Evolutionary conservation across 2,888 invertebrate species (phyloP), one percentile per base, ranked within the genome.

Genomic region (Dryocosmus kuriphilus): DNA sequence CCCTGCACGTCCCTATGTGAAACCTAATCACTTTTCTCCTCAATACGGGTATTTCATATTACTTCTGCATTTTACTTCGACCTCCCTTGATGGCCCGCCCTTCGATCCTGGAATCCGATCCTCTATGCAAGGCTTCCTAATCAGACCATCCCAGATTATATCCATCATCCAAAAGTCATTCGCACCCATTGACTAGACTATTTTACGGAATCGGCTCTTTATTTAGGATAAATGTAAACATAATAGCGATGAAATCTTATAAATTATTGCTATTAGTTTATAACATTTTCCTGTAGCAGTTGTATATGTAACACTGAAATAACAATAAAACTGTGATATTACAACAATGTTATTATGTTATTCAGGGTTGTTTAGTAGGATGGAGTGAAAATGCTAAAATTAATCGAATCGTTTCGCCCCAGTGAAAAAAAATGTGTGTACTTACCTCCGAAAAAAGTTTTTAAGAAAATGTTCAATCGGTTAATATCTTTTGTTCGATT

Each of bases 11-110:
- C 87, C 86, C 84, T 79, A 84, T 84, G 84, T 90, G 90, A 89
- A 90, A 90, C 87, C 86, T 87, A 89, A 90, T 90, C 89, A 89
- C 88, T 87, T 88, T 88, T 65, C 65, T 86, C 83, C 84, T 80
- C 85, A 84, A 85, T 84, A 85, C 84, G 83, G 86, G 87, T 87
- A 89, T 88, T 88, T 89, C 87, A 86, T 88, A 84, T 87, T 86
- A 85, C 81, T 81, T 85, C 84, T 86, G 83, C 85, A 85, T 86
- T 85, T 57, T 57, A 38, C 74, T 60, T 60, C 75, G 61, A 75
- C 80, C 65, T 74, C 73, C 60, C 55, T 41, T n/a, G 27, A 55
- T 55, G 71, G 57, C 65, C 61, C 77, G 71, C 51, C 63, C 77
- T 79, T 71, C 63, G 74, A 79, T 79, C 76, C 79, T 62, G 80